A percentile compares a stretch with the other conserved stretches of the same genome.
Evolutionary conservation across 2,113 vertebrate species (phyloP).

Genomic region (Chauna torquata): DNA sequence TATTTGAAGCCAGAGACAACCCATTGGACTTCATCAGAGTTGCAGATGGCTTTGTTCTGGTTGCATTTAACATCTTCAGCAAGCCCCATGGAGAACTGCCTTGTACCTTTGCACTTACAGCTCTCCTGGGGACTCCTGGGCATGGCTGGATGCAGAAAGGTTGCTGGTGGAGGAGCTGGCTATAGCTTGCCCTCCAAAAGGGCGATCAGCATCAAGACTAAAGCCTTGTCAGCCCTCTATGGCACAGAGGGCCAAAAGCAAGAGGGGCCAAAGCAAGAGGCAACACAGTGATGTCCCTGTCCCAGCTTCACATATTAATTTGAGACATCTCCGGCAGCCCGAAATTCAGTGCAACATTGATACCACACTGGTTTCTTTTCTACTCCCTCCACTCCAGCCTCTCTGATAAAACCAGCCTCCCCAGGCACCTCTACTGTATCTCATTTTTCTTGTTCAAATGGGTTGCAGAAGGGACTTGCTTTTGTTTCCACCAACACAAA

Average conservation of each 20-base stretch:
- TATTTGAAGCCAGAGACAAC: background rate
- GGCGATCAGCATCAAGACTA: background rate
- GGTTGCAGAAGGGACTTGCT: conserved; percentile 36
- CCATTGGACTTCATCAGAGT: background rate
- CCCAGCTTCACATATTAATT: too few relatives aligned
- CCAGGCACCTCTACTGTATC: background rate
- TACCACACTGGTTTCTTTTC: background rate
- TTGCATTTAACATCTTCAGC: background rate
- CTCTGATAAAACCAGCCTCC: background rate
- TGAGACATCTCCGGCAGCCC: background rate
- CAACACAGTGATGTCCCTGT: background rate
- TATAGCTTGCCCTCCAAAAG: background rate
- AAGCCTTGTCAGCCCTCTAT: background rate
- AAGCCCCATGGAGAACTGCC: background rate
- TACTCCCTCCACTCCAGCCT: background rate
- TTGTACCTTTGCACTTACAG: background rate
- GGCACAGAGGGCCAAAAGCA: too few relatives aligned
- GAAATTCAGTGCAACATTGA: background rate
- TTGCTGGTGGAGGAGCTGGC: background rate
- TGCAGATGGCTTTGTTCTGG: background rate
- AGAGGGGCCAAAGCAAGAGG: background rate
- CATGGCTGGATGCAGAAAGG: background rate
- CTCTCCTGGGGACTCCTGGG: background rate
- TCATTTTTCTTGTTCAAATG: conserved; percentile 34
- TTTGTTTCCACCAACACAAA: conserved; percentile 59